These are phyloP conservation scores for Stenotaenia linearis DNA, from an alignment of 2,888 invertebrate genomes.

Conservation along the genomic window DNA sequence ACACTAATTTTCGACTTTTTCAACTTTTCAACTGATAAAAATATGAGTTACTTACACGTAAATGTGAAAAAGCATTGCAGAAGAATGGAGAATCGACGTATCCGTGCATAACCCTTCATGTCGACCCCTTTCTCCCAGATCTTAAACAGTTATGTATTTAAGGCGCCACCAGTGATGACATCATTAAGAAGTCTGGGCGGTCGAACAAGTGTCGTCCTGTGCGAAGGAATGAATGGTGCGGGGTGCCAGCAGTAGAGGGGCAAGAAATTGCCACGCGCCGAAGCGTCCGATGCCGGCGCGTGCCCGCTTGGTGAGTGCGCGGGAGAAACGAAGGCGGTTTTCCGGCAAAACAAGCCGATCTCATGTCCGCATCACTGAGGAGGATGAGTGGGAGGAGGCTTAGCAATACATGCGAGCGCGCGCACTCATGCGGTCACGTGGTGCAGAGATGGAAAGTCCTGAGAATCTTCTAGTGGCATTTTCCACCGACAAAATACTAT, in stretches of 20 bases:
- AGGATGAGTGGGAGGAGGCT: constrained; percentile 4
- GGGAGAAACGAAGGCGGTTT: background rate
- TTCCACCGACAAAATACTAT: background rate
- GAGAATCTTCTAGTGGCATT: background rate
- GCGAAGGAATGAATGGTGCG: background rate
- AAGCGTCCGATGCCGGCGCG: background rate
- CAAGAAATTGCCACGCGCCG: background rate
- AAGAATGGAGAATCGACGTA: background rate
- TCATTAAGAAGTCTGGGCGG: background rate
- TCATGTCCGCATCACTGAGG: constrained; percentile 4
- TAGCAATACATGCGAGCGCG: constrained; percentile 1
- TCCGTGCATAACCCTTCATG: background rate
- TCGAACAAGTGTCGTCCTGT: constrained; percentile 9
- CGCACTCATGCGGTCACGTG: constrained; percentile 9
- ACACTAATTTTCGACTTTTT: no score
- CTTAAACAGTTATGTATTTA: background rate
- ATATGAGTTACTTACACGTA: background rate
- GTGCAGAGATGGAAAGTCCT: background rate
- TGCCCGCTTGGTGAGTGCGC: background rate
- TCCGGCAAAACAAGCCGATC: constrained; percentile 9
- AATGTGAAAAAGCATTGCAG: background rate
- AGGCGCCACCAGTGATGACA: background rate
- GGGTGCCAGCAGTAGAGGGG: background rate
- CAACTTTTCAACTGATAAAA: no score
- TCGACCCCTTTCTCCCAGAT: background rate